These are phyloP conservation scores for Crenuchus spilurus DNA, from an alignment of 2,797 vertebrate species.

Conservation along the genomic window DNA sequence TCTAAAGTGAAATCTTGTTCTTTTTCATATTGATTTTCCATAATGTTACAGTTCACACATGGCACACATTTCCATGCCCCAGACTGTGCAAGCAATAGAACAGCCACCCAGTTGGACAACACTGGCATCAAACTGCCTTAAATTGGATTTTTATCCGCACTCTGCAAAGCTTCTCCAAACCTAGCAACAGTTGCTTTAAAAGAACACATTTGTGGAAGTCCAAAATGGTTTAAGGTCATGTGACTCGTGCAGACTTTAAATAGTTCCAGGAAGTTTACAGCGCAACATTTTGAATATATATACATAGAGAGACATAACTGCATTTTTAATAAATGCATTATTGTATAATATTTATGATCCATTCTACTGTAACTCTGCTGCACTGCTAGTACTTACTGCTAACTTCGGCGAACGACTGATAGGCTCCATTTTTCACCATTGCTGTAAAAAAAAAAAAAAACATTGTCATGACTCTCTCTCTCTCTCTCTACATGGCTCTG, in stretches of 20 bases:
- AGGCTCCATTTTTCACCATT: background rate
- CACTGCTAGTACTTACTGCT: background rate
- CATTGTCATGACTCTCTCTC: background rate
- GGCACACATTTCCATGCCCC: background rate
- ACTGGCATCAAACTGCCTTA: background rate
- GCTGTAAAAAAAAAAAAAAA: background rate
- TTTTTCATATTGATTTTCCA: background rate
- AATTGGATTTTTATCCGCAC: too few relatives aligned
- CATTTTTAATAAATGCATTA: too few relatives aligned
- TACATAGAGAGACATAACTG: too few relatives aligned
- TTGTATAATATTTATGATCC: too few relatives aligned
- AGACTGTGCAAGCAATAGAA: background rate
- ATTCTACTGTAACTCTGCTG: background rate
- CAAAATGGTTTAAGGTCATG: too few relatives aligned
- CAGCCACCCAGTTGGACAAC: background rate
- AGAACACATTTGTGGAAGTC: too few relatives aligned
- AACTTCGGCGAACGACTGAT: background rate
- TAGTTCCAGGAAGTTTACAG: too few relatives aligned
- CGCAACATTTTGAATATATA: too few relatives aligned
- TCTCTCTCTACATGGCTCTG: background rate
- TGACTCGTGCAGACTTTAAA: too few relatives aligned
- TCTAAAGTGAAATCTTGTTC: background rate
- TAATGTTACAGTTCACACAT: background rate
- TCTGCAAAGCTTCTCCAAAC: too few relatives aligned
- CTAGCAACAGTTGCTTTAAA: too few relatives aligned